Percentiles rank a stretch among this genome's conserved stretches.
phyloP scores from a whole-genome alignment of 2,888 invertebrate species.

The Gymnocheta viridis region DNA sequence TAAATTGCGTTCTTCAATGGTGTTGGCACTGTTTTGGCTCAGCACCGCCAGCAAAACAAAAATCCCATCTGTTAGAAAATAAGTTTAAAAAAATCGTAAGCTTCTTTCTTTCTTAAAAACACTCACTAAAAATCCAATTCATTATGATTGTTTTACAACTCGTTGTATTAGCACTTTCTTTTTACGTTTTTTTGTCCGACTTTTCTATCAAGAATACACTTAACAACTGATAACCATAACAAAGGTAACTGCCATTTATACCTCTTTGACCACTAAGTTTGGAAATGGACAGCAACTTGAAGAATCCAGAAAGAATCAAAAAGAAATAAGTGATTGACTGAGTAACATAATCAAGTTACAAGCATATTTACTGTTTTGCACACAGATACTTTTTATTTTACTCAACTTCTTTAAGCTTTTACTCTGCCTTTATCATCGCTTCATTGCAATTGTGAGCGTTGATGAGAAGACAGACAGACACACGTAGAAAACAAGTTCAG shows the following conservation, averaged over 20 bases:
- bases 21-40: constrained; percentile 22
- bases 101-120: background rate
- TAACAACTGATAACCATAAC: constrained; percentile 49
- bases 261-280: constrained; percentile 13
- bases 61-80: constrained; percentile 20
- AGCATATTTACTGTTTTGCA: constrained; percentile 27
- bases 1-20: constrained; percentile 77
- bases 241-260: constrained; percentile 63
- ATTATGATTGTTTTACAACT: constrained; percentile 6
- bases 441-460: background rate
- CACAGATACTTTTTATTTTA: background rate
- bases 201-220: constrained; percentile 5
- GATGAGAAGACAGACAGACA: background rate
- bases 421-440: background rate
- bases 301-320: constrained; percentile 16
- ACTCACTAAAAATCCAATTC: constrained; percentile 56
- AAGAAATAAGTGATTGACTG: constrained; percentile 17
- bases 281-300: constrained; percentile 2
- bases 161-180: background rate
- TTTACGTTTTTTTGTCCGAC: background rate
- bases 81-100: background rate
- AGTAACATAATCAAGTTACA: constrained; percentile 47
- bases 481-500: background rate
- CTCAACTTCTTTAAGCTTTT: background rate
- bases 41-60: constrained; percentile 1